A percentile compares a stretch with the other conserved stretches of the same genome.
Conservation (phyloP, 2,797 vertebrate species). For the Fundulus diaphanus region DNA sequence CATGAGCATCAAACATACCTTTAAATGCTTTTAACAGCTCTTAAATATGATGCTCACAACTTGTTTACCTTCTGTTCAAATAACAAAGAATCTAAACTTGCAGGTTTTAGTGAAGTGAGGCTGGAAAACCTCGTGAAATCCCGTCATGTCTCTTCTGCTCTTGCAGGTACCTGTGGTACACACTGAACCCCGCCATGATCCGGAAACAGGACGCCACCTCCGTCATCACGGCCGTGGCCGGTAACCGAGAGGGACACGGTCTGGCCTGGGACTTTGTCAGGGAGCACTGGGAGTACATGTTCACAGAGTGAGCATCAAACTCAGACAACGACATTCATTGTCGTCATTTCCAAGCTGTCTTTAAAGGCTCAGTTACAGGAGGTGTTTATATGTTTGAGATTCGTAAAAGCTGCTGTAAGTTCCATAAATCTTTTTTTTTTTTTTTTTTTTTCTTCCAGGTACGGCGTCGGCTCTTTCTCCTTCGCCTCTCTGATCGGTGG, state of each 20-base stretch:
- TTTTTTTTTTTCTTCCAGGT: constrained; percentile 70
- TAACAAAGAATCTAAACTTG: background rate
- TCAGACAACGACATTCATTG: background rate
- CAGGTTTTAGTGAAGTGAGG: background rate
- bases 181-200: constrained; percentile 83
- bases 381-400: background rate
- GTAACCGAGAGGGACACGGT: constrained; percentile 82
- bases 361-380: background rate
- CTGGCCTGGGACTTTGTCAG: constrained; percentile 90
- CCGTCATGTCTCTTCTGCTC: constrained; percentile 7
- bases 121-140: background rate
- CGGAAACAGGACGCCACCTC: constrained; percentile 88
- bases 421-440: too few species aligned
- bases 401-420: background rate
- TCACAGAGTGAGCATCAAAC: constrained; percentile 83
- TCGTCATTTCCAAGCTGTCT: background rate
- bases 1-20: too few species aligned
- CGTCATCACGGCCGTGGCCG: constrained; percentile 85
- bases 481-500: constrained; percentile 85
- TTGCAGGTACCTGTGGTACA: constrained; percentile 83
- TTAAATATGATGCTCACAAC: too few species aligned
- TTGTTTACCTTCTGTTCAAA: background rate
- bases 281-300: constrained; percentile 84
- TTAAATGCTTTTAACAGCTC: too few species aligned
- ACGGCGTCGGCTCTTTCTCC: constrained; percentile 89